Evolutionary conservation across 2,113 vertebrate genomes (phyloP), one percentile per base, ranked within the genome.

Genomic region (Coreoperca whiteheadi): DNA sequence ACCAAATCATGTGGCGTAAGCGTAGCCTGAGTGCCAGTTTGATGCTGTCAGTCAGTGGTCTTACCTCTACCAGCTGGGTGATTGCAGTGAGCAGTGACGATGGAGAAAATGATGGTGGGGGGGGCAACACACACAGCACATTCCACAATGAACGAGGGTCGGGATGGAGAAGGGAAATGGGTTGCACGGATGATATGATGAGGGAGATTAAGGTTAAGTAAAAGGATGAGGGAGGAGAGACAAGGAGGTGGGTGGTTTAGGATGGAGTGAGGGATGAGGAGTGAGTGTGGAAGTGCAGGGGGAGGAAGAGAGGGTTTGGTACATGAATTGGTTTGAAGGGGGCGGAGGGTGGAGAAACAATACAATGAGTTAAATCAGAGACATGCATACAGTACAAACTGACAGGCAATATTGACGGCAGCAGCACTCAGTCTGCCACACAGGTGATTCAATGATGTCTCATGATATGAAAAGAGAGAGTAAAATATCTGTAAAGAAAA

Each of bases 31-130:
- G 76, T 61, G 87, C 9, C 63, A 25, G 78, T 73, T 76, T 14
- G 65, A 70, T 43, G 82, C 25, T 10, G 70, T 78, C 67, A 73
- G 68, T 90, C 69, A 57, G 82, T 69, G 51, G 48, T 92, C 95
- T 96, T 96, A 96, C 95, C 95, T 96, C 95, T 82, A 94, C 90
- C 93, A 96, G 95, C 95, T 96, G 95, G 93, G 92, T 94, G 93
- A 93, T 87, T 87, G 95, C 83, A 94, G 93, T 92, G 87, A 94
- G 93, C 92, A 93, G 92, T 94, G 93, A 93, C 86, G 93, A 87
- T 92, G 94, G 90, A 91, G 88, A 89, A 84, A 93, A 92, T 88
- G 92, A 85, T 87, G 92, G 86, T 77, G 65, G 64, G 9, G 59
- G 50, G 78, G 56, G 78, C 71, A 89, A 94, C 89, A 94, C 92